These are phyloP conservation scores for Metopolophium dirhodum DNA, from an alignment of 1,140 invertebrate species.

Conservation along the genomic window DNA sequence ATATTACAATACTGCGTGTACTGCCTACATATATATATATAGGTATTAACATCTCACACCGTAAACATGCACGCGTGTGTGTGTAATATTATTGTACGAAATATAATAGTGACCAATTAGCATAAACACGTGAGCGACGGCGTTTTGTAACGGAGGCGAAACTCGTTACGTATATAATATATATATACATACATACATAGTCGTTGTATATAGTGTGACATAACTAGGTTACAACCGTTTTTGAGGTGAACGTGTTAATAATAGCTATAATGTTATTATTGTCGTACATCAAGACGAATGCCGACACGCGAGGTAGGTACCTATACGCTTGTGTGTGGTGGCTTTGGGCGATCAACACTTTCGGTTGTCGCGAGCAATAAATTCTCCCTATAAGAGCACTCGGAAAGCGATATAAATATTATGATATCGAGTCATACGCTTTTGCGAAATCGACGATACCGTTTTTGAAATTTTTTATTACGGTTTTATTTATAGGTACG, in stretches of 20 bases:
- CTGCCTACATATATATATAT: not conserved
- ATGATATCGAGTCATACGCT: not conserved
- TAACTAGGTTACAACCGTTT: constrained; percentile 40
- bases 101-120: not conserved
- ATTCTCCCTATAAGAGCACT: not conserved
- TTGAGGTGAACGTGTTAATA: constrained; percentile 44
- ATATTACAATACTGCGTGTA: not conserved
- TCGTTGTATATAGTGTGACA: not conserved
- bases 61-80: not conserved
- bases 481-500: not conserved
- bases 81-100: not conserved
- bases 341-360: not conserved
- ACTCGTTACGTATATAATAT: constrained; percentile 28
- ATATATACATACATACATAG: too few species aligned
- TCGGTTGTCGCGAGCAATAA: not conserved
- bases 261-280: not conserved
- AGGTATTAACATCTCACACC: not conserved
- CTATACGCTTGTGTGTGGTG: not conserved
- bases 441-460: not conserved
- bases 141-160: constrained; percentile 36
- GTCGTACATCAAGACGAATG: not conserved
- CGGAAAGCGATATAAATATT: not conserved
- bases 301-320: not conserved
- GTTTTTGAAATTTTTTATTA: not conserved
- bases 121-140: not conserved